Evolutionary conservation across 2,113 vertebrate genomes (phyloP), one percentile per base, ranked within the genome.

Genomic region (Osmerus mordax): DNA sequence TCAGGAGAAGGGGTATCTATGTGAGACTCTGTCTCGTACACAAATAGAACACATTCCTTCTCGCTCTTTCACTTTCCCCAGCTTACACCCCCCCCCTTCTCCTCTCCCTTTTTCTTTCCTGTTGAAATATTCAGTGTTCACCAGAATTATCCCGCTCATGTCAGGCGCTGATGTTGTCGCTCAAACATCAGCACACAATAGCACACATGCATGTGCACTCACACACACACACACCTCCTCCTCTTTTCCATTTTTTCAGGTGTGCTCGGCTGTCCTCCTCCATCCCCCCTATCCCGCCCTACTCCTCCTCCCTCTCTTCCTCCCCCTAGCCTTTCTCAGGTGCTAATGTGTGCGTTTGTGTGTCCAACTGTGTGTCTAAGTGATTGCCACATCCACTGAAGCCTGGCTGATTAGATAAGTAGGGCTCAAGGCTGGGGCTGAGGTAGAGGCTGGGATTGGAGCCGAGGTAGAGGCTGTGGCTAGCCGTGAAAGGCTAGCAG

Each of bases 381-480:
- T 89, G 83, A 84, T 87, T 84, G 87, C 87, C 86, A 84, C 79
- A 91, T 86, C 89, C 86, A 77, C 89, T 81, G 75, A 83, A 86
- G 76, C 73, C 72, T 79, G 68, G 90, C 87, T 86, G 60, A 73
- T 70, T 53, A 71, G 63, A 71, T 86, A 89, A 92, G 91, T 90
- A 72, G 85, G 84, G 36, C 36, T 87, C 87, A 86, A 84, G 87
- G 86, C 83, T 86, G 88, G 90, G 87, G 88, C 87, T 89, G 36
- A 41, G 36, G 84, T 87, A 88, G 87, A 84, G 36, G 36, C 36
- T 41, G 36, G 36, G 36, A 41, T 9, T 41, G 36, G 36, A 32
- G 29, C 29, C 4, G 29, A 32, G 36, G 84, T 87, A 88, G 87
- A 84, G 87, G 86, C 84, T 86, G 88, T 90, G 87, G 88, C 87